phyloP scores from a whole-genome alignment of 2,113 vertebrate genomes.

The Fregata magnificens region DNA sequence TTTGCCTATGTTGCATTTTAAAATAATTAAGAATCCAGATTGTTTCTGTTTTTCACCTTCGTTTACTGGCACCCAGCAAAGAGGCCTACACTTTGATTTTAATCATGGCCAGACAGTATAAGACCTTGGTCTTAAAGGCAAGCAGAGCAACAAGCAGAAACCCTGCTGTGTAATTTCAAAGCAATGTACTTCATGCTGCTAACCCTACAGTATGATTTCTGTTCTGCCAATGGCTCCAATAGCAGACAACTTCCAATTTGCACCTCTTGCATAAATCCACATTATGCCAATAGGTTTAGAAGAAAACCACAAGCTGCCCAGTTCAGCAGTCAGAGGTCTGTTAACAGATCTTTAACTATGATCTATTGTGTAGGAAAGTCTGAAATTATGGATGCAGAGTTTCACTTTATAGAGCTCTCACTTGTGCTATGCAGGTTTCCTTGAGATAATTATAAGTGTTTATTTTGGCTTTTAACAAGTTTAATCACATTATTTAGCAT shows the following conservation, averaged over 20 bases:
- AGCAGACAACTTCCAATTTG: constrained; percentile 78
- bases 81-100: constrained; percentile 80
- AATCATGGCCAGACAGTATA: constrained; percentile 76
- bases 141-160: constrained; percentile 43
- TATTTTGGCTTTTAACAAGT: constrained; percentile 85
- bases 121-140: constrained; percentile 69
- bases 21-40: constrained; percentile 78
- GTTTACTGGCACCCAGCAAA: constrained; percentile 79
- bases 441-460: constrained; percentile 83
- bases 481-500: constrained; percentile 82
- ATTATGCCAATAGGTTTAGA: constrained; percentile 75
- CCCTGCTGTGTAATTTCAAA: constrained; percentile 81
- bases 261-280: constrained; percentile 82
- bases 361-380: constrained; percentile 71
- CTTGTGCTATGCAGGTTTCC: constrained; percentile 58
- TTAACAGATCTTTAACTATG: constrained; percentile 83
- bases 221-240: constrained; percentile 68
- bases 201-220: constrained; percentile 78
- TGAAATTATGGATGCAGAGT: constrained; percentile 68
- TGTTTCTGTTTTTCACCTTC: constrained; percentile 79
- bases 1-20: constrained; percentile 71
- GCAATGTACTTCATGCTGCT: constrained; percentile 80
- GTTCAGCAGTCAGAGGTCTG: constrained; percentile 76
- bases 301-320: constrained; percentile 74
- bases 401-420: constrained; percentile 69